Conservation (phyloP, 2,888 invertebrate genomes). For the Lutraria lutraria region DNA sequence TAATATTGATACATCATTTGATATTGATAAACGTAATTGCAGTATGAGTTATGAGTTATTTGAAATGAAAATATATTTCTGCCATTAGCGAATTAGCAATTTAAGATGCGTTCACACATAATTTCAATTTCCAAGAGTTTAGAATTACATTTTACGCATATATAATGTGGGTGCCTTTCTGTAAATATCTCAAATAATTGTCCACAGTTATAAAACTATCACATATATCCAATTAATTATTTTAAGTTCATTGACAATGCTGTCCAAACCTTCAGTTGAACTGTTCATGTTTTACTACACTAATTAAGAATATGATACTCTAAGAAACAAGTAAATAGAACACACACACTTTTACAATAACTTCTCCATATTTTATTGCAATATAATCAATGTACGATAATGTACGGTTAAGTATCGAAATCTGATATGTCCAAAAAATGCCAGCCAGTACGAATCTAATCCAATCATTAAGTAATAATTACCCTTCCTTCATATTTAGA, state of each 20-base stretch:
- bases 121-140: neutral
- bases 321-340: neutral
- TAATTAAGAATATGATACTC: neutral
- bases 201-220: neutral
- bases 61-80: neutral
- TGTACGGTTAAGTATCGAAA: too few relatives aligned
- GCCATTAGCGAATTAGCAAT: neutral
- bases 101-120: neutral
- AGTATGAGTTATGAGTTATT: neutral
- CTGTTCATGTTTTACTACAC: neutral
- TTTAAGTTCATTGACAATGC: neutral
- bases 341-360: too few relatives aligned
- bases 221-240: neutral
- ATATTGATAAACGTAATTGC: conserved; percentile 19
- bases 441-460: too few relatives aligned
- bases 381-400: too few relatives aligned
- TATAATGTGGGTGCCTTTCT: neutral
- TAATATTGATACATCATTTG: neutral
- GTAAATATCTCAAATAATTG: neutral
- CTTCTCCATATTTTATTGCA: too few relatives aligned
- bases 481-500: too few relatives aligned
- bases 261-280: neutral
- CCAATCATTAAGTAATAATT: too few relatives aligned
- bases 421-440: too few relatives aligned
- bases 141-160: neutral